Evolutionary conservation across 2,113 vertebrate species (phyloP), one percentile per base, ranked within the genome.

Genomic region (Phainopepla nitens): DNA sequence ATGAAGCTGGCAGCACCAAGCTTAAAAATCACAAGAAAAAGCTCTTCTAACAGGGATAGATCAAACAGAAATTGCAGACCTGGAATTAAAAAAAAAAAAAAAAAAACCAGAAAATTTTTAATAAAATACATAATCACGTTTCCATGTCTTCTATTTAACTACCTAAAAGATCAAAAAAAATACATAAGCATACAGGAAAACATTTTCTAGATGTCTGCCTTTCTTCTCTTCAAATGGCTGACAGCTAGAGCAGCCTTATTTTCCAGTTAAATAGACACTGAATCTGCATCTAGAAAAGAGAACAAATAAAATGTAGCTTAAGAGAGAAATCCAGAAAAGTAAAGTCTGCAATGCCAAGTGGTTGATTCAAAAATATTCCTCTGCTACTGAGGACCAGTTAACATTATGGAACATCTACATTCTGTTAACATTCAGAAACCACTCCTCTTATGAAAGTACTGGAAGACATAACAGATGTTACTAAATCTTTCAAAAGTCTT

Each of bases 61-160:
- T 13, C 1, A 4, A 83, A 90, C 18, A 91, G 71, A 89, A 97
- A 96, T 11, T 96, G 62, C 45, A 95, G 84, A 96, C 93, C 98
- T 98, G 96, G 92, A 97, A 87, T 41, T 87, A 41, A 96, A 90
- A 97, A 61, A 97, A 60, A 90, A 81, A 97, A 18, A 17, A 13
- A 6, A 58, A 97, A 73, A 23, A 20, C 4, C n/a, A 87, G 65
- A 91, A 24, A 97, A 83, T 82, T 24, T 68, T 92, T 93, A 93
- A 83, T 42, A 96, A 96, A 75, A 92, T 35, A 91, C 11, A 31
- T 7, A 39, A 47, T 57, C 49, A 25, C 11, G 9, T 76, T 72
- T 93, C 29, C 15, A 27, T 16, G 20, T 56, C 36, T 77, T 54
- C 42, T 75, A 51, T 72, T 87, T 57, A 76, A 76, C 47, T 6